Evolutionary conservation across 2,888 invertebrate genomes (phyloP).

Genomic region (Imbricaverruca yamaguchii): DNA sequence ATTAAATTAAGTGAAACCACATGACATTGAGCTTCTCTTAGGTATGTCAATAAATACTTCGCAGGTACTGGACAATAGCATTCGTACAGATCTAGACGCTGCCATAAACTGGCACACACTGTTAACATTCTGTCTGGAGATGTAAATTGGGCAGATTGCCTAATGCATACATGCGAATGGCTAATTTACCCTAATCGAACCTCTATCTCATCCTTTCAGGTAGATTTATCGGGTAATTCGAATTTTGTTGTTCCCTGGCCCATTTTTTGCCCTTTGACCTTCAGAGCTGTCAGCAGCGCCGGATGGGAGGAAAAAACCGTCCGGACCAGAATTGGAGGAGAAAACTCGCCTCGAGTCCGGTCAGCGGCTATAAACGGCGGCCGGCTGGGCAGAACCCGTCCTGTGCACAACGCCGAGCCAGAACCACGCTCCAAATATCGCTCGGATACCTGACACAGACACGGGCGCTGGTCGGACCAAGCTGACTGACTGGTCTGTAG

Average conservation of each 20-base stretch:
- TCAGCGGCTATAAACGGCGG: background rate
- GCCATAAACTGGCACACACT: background rate
- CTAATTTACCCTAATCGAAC: background rate
- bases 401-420: background rate
- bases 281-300: background rate
- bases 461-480: background rate
- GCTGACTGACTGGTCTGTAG: too few species aligned
- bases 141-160: background rate
- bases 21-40: too few species aligned
- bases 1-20: too few species aligned
- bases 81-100: background rate
- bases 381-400: too few species aligned
- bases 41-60: too few species aligned
- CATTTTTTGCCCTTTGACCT: constrained; percentile 14
- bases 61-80: background rate
- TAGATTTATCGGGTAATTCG: constrained; percentile 11
- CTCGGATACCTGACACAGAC: background rate
- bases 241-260: background rate
- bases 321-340: background rate
- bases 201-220: constrained; percentile 16
- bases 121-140: background rate
- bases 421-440: background rate
- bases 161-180: constrained; percentile 6
- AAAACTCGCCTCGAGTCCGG: background rate
- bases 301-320: background rate